Evolutionary conservation across 2,797 vertebrate species (phyloP).

Genomic region (Periparus ater): DNA sequence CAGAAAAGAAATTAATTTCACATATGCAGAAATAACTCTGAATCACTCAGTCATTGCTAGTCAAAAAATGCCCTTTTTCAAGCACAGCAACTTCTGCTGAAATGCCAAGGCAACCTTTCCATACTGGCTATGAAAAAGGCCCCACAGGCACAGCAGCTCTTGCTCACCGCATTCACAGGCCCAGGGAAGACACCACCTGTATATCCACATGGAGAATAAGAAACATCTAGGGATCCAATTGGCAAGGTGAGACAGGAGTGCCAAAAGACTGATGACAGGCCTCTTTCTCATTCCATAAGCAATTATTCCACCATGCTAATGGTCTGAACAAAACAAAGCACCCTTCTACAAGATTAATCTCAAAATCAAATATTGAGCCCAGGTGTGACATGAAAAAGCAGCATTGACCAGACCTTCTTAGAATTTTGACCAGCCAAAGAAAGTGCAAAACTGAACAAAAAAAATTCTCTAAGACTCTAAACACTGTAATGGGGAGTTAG

Average conservation of each 20-base stretch:
- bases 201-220: not conserved
- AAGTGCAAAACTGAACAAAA: not conserved
- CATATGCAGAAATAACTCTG: not conserved
- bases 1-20: not conserved
- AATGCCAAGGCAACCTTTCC: not conserved
- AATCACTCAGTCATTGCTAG: not conserved
- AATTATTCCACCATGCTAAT: not conserved
- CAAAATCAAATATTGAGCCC: not conserved
- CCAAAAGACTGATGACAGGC: not conserved
- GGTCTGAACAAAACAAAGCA: not conserved
- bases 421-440: not conserved
- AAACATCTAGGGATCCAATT: not conserved
- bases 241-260: not conserved
- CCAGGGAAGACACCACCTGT: not conserved
- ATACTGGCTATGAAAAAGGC: not conserved
- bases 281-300: not conserved
- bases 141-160: not conserved
- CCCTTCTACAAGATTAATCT: not conserved
- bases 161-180: fast-evolving
- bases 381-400: not conserved
- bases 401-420: not conserved
- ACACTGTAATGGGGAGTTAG: not conserved
- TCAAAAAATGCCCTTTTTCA: not conserved
- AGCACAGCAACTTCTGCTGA: not conserved
- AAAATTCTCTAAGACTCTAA: not conserved